Conservation (phyloP, 2,113 vertebrate species). For the Ammodytes dubius region DNA sequence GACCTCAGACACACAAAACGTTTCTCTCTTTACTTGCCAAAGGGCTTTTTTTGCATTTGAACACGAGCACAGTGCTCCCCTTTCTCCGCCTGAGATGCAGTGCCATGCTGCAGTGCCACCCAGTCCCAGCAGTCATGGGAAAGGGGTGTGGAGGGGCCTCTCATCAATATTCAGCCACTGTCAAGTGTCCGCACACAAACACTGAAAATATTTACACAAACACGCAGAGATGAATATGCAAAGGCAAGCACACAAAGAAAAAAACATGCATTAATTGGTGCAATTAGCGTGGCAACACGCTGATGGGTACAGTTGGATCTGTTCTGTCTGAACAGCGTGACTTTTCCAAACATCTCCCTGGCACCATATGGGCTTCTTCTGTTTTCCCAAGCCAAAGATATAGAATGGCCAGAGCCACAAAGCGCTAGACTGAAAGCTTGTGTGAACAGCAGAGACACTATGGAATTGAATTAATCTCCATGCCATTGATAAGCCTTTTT, state of each 20-base stretch:
- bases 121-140: constrained; percentile 68
- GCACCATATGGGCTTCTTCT: constrained; percentile 50
- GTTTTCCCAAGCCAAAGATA: constrained; percentile 30
- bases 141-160: constrained; percentile 66
- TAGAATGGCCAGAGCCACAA: constrained; percentile 54
- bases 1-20: neutral
- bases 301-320: constrained; percentile 24
- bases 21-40: constrained; percentile 20
- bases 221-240: constrained; percentile 10
- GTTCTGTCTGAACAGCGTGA: constrained; percentile 29
- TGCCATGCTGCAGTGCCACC: constrained; percentile 71
- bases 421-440: constrained; percentile 43
- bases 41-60: constrained; percentile 34
- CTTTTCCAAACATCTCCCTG: constrained; percentile 40
- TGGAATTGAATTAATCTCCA: constrained; percentile 71
- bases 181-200: constrained; percentile 52
- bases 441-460: constrained; percentile 51
- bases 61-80: constrained; percentile 63
- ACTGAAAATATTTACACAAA: constrained; percentile 39
- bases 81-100: constrained; percentile 61
- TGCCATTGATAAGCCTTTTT: constrained; percentile 59
- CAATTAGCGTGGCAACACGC: constrained; percentile 21
- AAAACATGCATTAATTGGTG: constrained; percentile 15
- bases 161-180: constrained; percentile 79
- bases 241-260: constrained; percentile 16